A percentile compares a stretch with the other conserved stretches of the same genome.
Evolutionary conservation across 2,797 vertebrate genomes (phyloP).

Genomic region (Acanthiza pusilla): DNA sequence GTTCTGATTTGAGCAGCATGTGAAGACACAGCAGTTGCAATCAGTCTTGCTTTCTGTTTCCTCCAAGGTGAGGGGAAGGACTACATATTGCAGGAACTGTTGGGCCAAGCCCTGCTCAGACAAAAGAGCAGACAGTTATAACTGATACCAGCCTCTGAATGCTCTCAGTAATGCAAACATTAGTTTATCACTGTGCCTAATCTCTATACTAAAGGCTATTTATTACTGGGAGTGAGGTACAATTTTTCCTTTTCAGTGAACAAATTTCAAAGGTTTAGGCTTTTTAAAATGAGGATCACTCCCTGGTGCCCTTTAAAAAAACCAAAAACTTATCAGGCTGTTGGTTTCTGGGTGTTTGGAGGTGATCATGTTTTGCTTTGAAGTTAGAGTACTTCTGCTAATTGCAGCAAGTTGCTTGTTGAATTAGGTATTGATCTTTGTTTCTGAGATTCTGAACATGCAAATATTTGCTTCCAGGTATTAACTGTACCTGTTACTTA

Average conservation of each 20-base stretch:
- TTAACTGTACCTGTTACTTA: background rate
- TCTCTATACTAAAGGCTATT: background rate
- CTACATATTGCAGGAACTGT: background rate
- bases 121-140: background rate
- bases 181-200: background rate
- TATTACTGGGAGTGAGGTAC: background rate
- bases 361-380: background rate
- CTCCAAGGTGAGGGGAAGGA: background rate
- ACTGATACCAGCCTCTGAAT: background rate
- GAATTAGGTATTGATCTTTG: background rate
- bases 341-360: background rate
- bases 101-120: background rate
- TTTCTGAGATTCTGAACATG: background rate
- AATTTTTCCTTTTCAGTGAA: background rate
- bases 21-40: background rate
- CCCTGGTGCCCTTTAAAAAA: background rate
- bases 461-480: background rate
- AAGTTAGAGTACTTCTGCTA: background rate
- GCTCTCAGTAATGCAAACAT: background rate
- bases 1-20: background rate
- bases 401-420: background rate
- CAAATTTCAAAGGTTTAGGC: background rate
- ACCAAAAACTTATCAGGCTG: background rate
- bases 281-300: background rate
- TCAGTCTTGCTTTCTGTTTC: background rate